Evolutionary conservation across 2,888 invertebrate species (phyloP).

Genomic region (Amblyteles armatorius): DNA sequence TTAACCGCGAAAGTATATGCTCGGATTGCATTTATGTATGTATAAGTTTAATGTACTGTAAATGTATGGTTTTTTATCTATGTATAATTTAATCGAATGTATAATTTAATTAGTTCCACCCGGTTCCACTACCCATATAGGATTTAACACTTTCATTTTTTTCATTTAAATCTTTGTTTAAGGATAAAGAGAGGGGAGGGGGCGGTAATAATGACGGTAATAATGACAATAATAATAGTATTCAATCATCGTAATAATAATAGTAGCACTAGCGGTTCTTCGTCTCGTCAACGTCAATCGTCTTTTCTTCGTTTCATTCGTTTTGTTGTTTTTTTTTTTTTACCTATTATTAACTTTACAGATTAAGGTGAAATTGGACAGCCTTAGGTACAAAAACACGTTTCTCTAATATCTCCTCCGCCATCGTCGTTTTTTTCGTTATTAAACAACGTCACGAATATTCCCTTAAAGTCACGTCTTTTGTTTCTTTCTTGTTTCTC

Average conservation of each 20-base stretch:
- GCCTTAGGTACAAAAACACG: conserved; percentile 72
- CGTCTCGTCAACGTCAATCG: conserved; percentile 43
- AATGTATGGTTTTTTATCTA: conserved; percentile 31
- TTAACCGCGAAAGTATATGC: conserved; percentile 17
- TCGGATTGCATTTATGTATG: conserved; percentile 5
- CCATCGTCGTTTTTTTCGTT: conserved; percentile 47
- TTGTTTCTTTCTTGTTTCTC: conserved; percentile 49
- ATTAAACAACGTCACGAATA: conserved; percentile 72
- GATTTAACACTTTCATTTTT: conserved; percentile 72
- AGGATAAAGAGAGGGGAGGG: conserved; percentile 65
- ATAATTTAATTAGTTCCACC: conserved; percentile 61
- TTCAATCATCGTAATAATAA: conserved; percentile 76
- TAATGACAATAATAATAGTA: conserved; percentile 75
- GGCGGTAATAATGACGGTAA: conserved; percentile 72
- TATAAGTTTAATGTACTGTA: conserved; percentile 28
- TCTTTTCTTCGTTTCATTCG: conserved; percentile 39
- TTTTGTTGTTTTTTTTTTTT: conserved; percentile 25
- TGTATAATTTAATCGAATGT: conserved; percentile 59
- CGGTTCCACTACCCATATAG: conserved; percentile 55
- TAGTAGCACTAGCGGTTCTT: conserved; percentile 76
- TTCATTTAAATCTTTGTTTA: conserved; percentile 74
- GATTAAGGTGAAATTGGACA: conserved; percentile 76
- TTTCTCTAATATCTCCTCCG: conserved; percentile 62
- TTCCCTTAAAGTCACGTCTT: conserved; percentile 70
- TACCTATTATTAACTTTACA: conserved; percentile 73